Evolutionary conservation across 2,888 invertebrate species (phyloP), one percentile per base, ranked within the genome.

Genomic region (Aricia artaxerxes): DNA sequence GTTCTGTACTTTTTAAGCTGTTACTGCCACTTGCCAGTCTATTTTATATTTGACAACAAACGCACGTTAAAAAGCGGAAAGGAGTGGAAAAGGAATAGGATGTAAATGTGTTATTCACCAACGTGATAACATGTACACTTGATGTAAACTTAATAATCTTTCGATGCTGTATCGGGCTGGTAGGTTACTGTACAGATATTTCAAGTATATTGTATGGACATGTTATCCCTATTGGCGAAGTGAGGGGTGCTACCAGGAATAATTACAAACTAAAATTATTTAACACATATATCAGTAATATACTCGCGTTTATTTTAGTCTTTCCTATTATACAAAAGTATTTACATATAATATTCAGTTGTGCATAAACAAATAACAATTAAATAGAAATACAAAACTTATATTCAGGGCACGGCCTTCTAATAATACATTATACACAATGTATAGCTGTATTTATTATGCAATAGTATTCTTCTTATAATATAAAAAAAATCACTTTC

Each of bases 291-390:
- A 90, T 93, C 93, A 91, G 93, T 94, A 94, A 95, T 95, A 95
- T 95, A 95, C 95, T 94, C 94, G 90, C 93, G 90, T 93, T 95
- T 95, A 92, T 95, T 95, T 90, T 93, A 94, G 92, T 90, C 93
- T 91, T 91, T 93, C 90, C 94, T 95, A 94, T 94, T 90, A 93
- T 95, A 95, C 94, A 95, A 94, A 95, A 94, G 88, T 94, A 95
- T 95, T 93, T 95, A 95, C 95, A 95, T 94, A 93, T 92, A 93
- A 94, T 94, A 94, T 94, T 92, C 94, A 95, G 93, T 94, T 94
- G 95, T 95, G 95, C 95, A 94, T 94, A 94, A 95, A 94, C 94
- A 94, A 94, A 94, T 94, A 94, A 95, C 95, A 95, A 93, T 94
- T 94, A 94, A 94, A 94, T 93, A 93, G 92, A 92, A 91, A 93